These are phyloP conservation scores for Caradrina clavipalpis DNA, from an alignment of 2,888 invertebrate genomes.

Conservation along the genomic window DNA sequence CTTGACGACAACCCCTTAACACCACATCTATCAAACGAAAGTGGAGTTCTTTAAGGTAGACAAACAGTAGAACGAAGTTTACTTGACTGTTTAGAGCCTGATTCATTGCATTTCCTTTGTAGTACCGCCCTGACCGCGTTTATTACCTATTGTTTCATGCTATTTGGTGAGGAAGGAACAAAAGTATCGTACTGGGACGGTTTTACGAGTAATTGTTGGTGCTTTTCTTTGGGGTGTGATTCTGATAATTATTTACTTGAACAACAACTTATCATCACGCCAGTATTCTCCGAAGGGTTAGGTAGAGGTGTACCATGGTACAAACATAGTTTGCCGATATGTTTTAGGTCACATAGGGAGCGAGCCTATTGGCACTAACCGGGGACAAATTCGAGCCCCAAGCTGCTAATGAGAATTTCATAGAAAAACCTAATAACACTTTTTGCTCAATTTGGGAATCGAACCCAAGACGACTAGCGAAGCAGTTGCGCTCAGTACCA, in stretches of 20 bases:
- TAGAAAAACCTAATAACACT: no score
- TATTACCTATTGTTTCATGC: constrained; percentile 57
- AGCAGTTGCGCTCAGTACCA: no score
- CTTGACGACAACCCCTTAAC: constrained; percentile 20
- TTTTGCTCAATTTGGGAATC: no score
- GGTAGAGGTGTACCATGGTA: no score
- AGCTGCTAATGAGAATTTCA: no score
- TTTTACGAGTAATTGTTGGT: background rate
- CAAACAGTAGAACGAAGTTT: constrained; percentile 66
- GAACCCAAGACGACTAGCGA: no score
- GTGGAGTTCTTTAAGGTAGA: constrained; percentile 59
- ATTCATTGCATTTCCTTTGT: constrained; percentile 66
- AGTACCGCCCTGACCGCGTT: constrained; percentile 41
- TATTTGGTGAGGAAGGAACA: constrained; percentile 44
- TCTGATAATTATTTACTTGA: background rate
- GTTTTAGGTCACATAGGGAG: no score
- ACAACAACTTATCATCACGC: no score
- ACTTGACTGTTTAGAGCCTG: constrained; percentile 68
- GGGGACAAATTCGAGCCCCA: no score
- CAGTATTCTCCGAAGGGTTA: no score
- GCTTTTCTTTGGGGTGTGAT: background rate
- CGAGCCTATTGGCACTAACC: no score
- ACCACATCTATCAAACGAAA: constrained; percentile 44
- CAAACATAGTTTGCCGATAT: no score
- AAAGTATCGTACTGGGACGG: constrained; percentile 14